A percentile compares a stretch with the other conserved stretches of the same genome.
These are phyloP conservation scores for Tokudaia muenninki DNA, from an alignment of 2,797 vertebrate species.

Conservation along the genomic window DNA sequence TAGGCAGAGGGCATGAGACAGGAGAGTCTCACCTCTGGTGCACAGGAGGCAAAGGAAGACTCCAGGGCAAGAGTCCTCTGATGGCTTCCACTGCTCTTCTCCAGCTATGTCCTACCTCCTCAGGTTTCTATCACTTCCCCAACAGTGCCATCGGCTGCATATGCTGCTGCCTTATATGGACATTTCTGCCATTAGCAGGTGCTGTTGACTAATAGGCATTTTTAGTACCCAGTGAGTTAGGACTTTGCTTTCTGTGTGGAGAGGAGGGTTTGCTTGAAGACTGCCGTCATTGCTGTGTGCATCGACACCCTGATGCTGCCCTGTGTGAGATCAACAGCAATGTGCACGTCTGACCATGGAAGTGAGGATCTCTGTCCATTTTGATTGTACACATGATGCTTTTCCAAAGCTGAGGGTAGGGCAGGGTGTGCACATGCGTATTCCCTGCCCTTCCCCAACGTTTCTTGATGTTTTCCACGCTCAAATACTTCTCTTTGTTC, in stretches of 20 bases:
- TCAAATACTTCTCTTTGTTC: neutral
- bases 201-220: neutral
- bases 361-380: neutral
- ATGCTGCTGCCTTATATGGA: neutral
- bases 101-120: neutral
- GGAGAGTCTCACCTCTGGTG: neutral
- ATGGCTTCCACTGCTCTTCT: neutral
- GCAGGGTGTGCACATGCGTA: rapidly evolving
- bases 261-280: neutral
- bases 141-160: no score
- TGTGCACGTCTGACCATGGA: neutral
- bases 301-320: no score
- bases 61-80: neutral
- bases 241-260: neutral
- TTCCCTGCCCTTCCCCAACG: neutral
- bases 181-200: neutral
- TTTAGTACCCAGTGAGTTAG: neutral
- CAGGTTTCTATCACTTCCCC: neutral
- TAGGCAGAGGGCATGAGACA: neutral
- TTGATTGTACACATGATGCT: neutral
- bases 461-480: neutral
- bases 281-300: neutral
- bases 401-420: neutral
- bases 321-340: no score
- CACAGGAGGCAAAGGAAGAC: neutral